A percentile compares a stretch with the other conserved stretches of the same genome.
phyloP scores from a whole-genome alignment of 2,797 vertebrate genomes.

The Borostomias antarcticus region DNA sequence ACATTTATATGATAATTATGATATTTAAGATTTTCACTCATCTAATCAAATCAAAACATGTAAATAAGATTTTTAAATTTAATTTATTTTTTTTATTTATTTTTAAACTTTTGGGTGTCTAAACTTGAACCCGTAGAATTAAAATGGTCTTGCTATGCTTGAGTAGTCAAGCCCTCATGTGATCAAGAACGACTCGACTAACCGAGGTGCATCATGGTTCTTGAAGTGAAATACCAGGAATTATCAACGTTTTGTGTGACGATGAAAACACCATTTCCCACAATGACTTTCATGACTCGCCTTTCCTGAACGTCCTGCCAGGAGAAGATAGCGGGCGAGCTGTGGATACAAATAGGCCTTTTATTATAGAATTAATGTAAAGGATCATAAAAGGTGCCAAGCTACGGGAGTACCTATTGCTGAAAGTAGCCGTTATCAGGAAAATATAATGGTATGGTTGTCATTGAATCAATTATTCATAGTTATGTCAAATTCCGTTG shows the following conservation, averaged over 20 bases:
- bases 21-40: too few relatives aligned
- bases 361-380: slow-evolving; percentile 54
- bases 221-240: slow-evolving; percentile 57
- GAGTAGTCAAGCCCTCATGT: slow-evolving; percentile 49
- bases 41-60: too few relatives aligned
- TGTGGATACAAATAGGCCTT: slow-evolving; percentile 37
- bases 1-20: too few relatives aligned
- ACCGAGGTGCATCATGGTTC: slow-evolving; percentile 37
- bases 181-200: slow-evolving; percentile 20
- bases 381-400: slow-evolving; percentile 30
- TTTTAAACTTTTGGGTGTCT: background rate
- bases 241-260: rapidly evolving
- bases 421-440: slow-evolving; percentile 19
- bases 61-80: too few relatives aligned
- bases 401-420: slow-evolving; percentile 36
- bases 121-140: background rate
- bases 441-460: slow-evolving; percentile 69
- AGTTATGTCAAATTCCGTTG: background rate
- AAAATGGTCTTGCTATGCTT: background rate
- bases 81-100: background rate
- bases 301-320: slow-evolving; percentile 54
- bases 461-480: background rate
- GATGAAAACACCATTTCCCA: slow-evolving; percentile 62
- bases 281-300: slow-evolving; percentile 28
- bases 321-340: slow-evolving; percentile 65